phyloP scores from a whole-genome alignment of 2,888 invertebrate species.

The Acutogordius australiensis region DNA sequence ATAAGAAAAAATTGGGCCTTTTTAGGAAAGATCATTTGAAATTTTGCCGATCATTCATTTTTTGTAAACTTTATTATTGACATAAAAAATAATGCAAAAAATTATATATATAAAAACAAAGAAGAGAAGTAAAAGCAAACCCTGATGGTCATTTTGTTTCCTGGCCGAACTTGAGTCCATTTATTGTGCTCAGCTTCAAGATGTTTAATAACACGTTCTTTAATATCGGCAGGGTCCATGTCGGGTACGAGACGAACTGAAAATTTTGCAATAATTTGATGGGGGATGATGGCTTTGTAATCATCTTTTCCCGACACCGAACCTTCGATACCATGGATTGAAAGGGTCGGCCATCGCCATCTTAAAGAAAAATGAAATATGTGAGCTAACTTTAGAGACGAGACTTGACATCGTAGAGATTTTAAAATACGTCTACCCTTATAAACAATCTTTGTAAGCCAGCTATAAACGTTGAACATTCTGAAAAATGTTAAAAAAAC shows the following conservation, averaged over 20 bases:
- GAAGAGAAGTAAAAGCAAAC: no score
- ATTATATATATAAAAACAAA: no score
- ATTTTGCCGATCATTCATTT: no score
- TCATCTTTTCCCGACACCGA: conserved; percentile 70
- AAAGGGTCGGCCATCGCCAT: conserved; percentile 72
- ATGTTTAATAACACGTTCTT: conserved; percentile 43
- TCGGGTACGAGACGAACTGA: conserved; percentile 83
- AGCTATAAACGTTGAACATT: no score
- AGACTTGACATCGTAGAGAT: conserved; percentile 50
- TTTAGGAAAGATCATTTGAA: no score
- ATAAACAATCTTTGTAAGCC: no score
- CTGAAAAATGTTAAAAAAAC: no score
- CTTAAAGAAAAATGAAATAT: no score
- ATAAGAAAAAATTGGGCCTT: no score
- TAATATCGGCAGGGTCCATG: conserved; percentile 53
- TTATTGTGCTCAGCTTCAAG: conserved; percentile 44
- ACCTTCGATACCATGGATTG: conserved; percentile 60
- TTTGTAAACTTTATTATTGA: no score
- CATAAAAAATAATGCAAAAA: no score
- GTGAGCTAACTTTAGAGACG: conserved; percentile 45
- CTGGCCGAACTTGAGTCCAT: conserved; percentile 24
- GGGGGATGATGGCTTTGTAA: conserved; percentile 48
- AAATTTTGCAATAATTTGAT: conserved; percentile 77
- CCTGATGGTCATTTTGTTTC: conserved; percentile 48
- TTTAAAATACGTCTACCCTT: no score